Evolutionary conservation across 2,888 invertebrate species (phyloP), one percentile per base, ranked within the genome.

Genomic region (Thereva unica): DNA sequence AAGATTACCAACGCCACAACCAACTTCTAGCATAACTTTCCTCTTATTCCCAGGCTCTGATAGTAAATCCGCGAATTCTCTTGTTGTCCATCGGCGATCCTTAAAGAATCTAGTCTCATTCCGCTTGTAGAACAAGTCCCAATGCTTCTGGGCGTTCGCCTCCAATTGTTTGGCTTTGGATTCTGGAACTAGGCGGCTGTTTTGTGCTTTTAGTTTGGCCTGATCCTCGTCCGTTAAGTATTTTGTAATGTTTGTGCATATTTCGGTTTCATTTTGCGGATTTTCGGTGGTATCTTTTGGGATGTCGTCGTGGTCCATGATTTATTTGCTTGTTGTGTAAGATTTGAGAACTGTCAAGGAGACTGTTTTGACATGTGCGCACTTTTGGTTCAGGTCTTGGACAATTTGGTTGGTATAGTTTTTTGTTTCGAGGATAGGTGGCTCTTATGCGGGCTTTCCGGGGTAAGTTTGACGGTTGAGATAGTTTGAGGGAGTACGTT

Each of bases 1-100:
- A 78, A 98, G 91, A 82, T 99, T 99, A 0, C 99, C 99, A 6
- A 97, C 97, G 3, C 99, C 98, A 78, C 97, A 97, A 0, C 97
- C 97, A 5, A 95, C 86, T 82, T 97, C 97, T 23, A 93, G 81
- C 59, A 92, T 83, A 8, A 81, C 78, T 67, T 76, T 77, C 63
- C 72, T 83, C 3, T 83, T 82, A 49, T 65, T 34, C n/a, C 70
- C 50, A 6, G 68, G 45, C 4, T 73, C 83, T 66, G 83, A 82
- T 67, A 89, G 82, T 10, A 97, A 82, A 76, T 95, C 94, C 73
- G 88, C 83, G 82, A 99, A 97, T 83, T 99, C 99, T 76, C 95
- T 85, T 69, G 90, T 92, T 1, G 96, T 97, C 99, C 99, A 98
- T 77, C 95, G 95, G 10, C 97, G 86, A 80, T 97, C 95, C 80